A percentile compares a stretch with the other conserved stretches of the same genome.
These are phyloP conservation scores for Excalfactoria chinensis DNA, from an alignment of 2,113 vertebrate species.

Conservation along the genomic window DNA sequence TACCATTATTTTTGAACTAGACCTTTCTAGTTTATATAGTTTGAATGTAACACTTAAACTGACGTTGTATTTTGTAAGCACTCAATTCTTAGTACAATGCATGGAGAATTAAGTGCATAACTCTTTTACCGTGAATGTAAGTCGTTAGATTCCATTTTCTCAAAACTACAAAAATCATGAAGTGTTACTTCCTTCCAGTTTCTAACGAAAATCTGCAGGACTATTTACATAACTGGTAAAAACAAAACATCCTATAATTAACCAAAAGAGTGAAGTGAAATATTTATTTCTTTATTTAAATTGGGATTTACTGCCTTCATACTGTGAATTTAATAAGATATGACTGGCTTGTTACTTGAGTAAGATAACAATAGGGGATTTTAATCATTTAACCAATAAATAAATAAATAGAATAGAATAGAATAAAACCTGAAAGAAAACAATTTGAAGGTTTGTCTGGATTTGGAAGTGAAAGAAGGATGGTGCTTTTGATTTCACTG, in stretches of 20 bases:
- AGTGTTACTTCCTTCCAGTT: constrained; percentile 19
- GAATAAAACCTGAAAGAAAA: no score
- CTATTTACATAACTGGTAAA: constrained; percentile 23
- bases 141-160: constrained; percentile 1
- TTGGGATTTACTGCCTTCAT: neutral
- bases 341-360: neutral
- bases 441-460: neutral
- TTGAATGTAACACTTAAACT: constrained; percentile 54
- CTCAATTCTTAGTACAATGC: constrained; percentile 43
- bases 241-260: constrained; percentile 22
- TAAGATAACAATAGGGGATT: neutral
- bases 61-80: constrained; percentile 31
- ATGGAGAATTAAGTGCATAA: constrained; percentile 34
- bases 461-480: neutral
- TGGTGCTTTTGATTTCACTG: neutral
- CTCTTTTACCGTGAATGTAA: constrained; percentile 34
- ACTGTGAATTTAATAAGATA: neutral
- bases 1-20: neutral
- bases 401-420: no score
- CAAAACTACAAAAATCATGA: constrained; percentile 26
- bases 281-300: no score
- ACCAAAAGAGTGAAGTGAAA: no score
- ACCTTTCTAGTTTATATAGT: neutral
- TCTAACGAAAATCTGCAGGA: constrained; percentile 24
- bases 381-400: neutral